Evolutionary conservation across 1,140 invertebrate genomes (phyloP).

Genomic region (Scaptomyza montana): DNA sequence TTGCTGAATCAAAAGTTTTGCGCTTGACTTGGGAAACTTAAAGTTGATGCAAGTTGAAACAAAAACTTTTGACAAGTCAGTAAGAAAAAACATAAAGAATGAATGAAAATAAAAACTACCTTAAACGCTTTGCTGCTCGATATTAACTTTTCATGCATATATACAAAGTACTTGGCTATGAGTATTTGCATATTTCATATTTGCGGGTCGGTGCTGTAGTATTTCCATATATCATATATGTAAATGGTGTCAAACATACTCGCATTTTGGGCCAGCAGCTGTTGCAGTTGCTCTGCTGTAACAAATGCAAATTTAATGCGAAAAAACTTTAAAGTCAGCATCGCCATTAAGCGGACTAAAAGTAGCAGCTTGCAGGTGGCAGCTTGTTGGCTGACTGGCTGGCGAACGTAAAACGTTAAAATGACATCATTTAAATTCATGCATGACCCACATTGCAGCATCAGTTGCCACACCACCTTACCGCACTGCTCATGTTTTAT

Average conservation of each 20-base stretch:
- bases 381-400: slow-evolving; percentile 34
- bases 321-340: slow-evolving; percentile 46
- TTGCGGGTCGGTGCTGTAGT: slow-evolving; percentile 10
- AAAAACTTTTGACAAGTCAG: slow-evolving; percentile 9
- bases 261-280: slow-evolving; percentile 53
- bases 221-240: slow-evolving; percentile 56
- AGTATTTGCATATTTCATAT: slow-evolving; percentile 54
- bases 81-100: slow-evolving; percentile 25
- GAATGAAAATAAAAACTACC: too few relatives aligned
- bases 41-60: slow-evolving; percentile 28
- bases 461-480: slow-evolving; percentile 18
- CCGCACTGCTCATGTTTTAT: slow-evolving; percentile 69
- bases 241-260: slow-evolving; percentile 72
- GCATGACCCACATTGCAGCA: slow-evolving; percentile 74
- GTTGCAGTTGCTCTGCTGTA: slow-evolving; percentile 10
- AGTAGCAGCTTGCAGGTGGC: slow-evolving; percentile 48
- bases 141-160: slow-evolving; percentile 36
- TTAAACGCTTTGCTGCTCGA: slow-evolving; percentile 63
- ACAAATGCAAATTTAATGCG: slow-evolving; percentile 76
- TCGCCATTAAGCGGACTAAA: slow-evolving; percentile 21
- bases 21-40: slow-evolving; percentile 22
- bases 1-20: background rate
- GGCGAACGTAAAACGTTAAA: slow-evolving; percentile 44
- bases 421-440: slow-evolving; percentile 82
- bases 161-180: slow-evolving; percentile 25